phyloP scores from a whole-genome alignment of 2,888 invertebrate genomes.

The Volucella inflata region DNA sequence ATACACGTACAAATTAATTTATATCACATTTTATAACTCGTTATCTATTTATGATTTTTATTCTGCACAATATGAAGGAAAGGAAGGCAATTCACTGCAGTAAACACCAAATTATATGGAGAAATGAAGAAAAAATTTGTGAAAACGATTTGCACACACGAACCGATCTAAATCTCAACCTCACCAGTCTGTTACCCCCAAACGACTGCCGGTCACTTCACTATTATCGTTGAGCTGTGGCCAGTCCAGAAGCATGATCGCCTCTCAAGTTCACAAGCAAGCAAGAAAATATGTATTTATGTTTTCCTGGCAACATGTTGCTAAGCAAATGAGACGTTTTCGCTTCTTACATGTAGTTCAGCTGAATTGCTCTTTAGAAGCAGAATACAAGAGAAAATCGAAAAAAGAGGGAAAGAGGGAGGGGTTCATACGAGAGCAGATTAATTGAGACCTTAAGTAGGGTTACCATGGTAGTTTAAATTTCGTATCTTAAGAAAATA shows the following conservation, averaged over 20 bases:
- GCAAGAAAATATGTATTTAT: constrained; percentile 1
- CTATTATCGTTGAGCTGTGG: neutral
- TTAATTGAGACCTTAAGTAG: neutral
- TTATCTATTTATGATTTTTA: constrained; percentile 44
- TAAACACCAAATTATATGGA: neutral
- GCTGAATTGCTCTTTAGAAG: constrained; percentile 35
- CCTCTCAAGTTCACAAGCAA: neutral
- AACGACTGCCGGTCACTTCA: constrained; percentile 44
- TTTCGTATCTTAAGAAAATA: no score
- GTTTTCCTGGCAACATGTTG: constrained; percentile 20
- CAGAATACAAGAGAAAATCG: constrained; percentile 25
- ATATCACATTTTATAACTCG: constrained; percentile 34
- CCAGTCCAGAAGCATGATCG: constrained; percentile 18
- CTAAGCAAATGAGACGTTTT: neutral
- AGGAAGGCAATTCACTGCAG: neutral
- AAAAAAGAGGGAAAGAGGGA: neutral
- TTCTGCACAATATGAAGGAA: constrained; percentile 19
- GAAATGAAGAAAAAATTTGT: neutral
- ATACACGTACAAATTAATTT: neutral
- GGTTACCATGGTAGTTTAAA: no score
- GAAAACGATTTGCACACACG: neutral
- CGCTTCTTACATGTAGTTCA: neutral
- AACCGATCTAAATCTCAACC: constrained; percentile 10
- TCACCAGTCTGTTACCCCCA: constrained; percentile 35
- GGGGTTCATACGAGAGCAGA: neutral